These are phyloP conservation scores for Morphnarchus princeps DNA, from an alignment of 2,113 vertebrate species.

Conservation along the genomic window DNA sequence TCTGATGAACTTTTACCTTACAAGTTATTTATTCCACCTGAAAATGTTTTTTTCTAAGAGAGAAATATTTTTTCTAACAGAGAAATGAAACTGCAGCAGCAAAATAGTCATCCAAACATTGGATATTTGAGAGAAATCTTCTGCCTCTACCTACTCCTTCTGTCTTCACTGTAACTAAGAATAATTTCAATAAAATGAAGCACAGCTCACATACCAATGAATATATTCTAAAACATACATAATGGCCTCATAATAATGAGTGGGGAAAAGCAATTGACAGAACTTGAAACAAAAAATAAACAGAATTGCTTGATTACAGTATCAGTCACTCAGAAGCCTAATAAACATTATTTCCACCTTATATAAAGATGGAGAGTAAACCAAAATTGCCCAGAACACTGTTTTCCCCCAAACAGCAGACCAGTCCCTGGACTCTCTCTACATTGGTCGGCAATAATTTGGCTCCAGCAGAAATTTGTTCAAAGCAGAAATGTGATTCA, in stretches of 20 bases:
- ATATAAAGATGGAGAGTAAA: background rate
- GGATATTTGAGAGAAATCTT: background rate
- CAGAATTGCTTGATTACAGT: background rate
- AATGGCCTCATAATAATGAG: background rate
- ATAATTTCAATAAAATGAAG: background rate
- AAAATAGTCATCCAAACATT: background rate
- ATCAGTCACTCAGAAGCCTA: background rate
- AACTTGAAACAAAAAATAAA: background rate
- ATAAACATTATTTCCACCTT: background rate
- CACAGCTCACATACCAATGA: background rate
- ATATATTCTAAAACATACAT: background rate
- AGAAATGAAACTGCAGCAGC: background rate
- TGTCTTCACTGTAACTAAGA: background rate
- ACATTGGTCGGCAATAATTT: background rate
- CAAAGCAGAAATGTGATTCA: background rate
- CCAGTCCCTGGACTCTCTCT: background rate
- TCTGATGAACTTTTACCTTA: background rate
- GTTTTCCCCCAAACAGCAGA: background rate
- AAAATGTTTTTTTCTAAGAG: too few relatives aligned
- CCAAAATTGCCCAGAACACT: background rate
- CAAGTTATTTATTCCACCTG: background rate
- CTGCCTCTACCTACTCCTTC: background rate
- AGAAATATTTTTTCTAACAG: background rate
- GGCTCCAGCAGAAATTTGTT: background rate
- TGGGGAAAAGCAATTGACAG: background rate